phyloP scores from a whole-genome alignment of 2,888 invertebrate species.

The Cheilosia variabilis region DNA sequence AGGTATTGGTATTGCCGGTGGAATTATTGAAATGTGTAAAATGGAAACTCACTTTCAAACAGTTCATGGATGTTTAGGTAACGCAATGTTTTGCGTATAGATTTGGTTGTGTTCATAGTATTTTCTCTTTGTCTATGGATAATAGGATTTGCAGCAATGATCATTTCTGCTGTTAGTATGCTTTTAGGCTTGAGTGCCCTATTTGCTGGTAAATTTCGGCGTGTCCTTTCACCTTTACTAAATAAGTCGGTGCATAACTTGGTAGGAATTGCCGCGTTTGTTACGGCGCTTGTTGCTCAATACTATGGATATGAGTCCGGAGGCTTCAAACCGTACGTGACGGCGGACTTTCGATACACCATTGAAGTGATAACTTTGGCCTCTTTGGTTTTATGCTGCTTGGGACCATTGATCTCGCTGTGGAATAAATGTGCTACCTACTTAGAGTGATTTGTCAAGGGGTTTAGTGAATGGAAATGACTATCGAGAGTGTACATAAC shows the following conservation, averaged over 20 bases:
- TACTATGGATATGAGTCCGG: conserved; percentile 82
- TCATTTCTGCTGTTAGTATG: conserved; percentile 80
- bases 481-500: neutral
- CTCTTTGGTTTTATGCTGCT: conserved; percentile 78
- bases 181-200: conserved; percentile 80
- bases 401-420: conserved; percentile 80
- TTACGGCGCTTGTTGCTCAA: conserved; percentile 80
- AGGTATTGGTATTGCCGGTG: conserved; percentile 79
- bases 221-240: conserved; percentile 78
- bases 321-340: conserved; percentile 77
- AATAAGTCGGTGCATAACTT: conserved; percentile 81
- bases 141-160: conserved; percentile 80
- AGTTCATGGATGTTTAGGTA: conserved; percentile 80
- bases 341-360: conserved; percentile 77
- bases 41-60: conserved; percentile 78
- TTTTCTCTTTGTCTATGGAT: neutral
- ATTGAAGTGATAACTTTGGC: conserved; percentile 80
- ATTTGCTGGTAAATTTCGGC: conserved; percentile 79
- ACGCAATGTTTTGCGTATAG: conserved; percentile 2
- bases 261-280: conserved; percentile 80
- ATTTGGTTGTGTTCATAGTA: neutral
- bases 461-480: too few relatives aligned
- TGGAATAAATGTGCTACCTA: conserved; percentile 75
- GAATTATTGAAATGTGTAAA: conserved; percentile 80
- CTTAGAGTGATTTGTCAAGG: conserved; percentile 20